Conservation (phyloP, 2,888 invertebrate species). For the Pinctada fucata region DNA sequence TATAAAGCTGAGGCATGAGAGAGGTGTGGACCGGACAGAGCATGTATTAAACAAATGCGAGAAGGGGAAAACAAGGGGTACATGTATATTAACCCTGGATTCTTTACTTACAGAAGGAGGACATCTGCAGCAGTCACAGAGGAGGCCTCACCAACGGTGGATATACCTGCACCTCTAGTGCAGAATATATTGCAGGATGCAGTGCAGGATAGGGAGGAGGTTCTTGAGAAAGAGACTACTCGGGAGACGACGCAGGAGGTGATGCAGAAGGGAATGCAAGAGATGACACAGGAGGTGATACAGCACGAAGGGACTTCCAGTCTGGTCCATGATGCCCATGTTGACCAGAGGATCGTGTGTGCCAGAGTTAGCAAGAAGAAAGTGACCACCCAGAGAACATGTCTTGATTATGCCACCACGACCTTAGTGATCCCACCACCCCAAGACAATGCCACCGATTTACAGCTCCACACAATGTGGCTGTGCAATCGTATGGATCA, state of each 20-base stretch:
- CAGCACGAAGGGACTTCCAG: not conserved
- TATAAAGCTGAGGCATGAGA: not conserved
- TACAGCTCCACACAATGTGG: not conserved
- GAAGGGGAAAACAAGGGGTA: slow-evolving; percentile 2
- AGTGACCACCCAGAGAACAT: not conserved
- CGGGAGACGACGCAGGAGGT: not conserved
- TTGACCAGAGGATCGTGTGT: too few species aligned
- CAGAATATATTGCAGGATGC: not conserved
- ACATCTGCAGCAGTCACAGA: not conserved
- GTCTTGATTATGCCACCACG: not conserved
- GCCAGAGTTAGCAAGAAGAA: not conserved
- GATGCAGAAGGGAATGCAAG: too few species aligned
- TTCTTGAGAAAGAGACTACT: not conserved
- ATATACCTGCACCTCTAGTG: not conserved
- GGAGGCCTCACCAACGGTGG: not conserved
- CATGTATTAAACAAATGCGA: slow-evolving; percentile 5
- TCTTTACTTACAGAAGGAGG: not conserved
- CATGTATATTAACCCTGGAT: slow-evolving; percentile 11
- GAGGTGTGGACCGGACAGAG: not conserved
- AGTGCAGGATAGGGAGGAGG: not conserved
- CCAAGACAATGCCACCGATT: not conserved
- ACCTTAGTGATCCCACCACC: not conserved
- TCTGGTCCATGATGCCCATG: not conserved
- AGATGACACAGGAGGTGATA: not conserved
- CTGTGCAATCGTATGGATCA: slow-evolving; percentile 10